These are phyloP conservation scores for Gari tellinella DNA, from an alignment of 2,888 invertebrate species.

Conservation along the genomic window DNA sequence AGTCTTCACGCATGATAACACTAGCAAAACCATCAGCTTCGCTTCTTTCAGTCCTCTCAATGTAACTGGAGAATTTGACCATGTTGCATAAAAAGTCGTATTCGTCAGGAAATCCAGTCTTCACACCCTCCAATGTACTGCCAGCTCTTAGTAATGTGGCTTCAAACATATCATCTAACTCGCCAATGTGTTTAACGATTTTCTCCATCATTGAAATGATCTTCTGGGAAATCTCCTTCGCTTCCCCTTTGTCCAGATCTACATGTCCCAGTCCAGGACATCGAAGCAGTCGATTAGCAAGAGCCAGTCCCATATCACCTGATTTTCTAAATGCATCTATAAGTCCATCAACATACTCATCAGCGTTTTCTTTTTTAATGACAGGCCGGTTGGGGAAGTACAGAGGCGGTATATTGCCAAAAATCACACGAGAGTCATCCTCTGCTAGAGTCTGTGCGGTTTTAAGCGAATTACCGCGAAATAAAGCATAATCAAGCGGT, in stretches of 20 bases:
- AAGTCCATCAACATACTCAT: conserved; percentile 25
- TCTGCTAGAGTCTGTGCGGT: no score
- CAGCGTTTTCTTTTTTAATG: conserved; percentile 10
- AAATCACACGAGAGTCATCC: conserved; percentile 12
- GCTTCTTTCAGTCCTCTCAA: conserved; percentile 16
- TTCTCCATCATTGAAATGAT: conserved; percentile 1
- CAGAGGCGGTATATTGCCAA: conserved; percentile 28
- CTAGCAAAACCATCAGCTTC: conserved; percentile 23
- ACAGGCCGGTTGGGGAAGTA: conserved; percentile 34
- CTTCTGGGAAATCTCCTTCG: not conserved
- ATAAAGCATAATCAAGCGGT: no score
- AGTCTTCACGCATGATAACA: conserved; percentile 4
- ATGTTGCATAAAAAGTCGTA: conserved; percentile 42
- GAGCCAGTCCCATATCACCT: not conserved
- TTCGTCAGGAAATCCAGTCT: conserved; percentile 43
- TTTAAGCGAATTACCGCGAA: no score
- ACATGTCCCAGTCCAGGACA: no score
- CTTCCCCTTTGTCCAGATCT: no score
- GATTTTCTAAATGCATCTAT: not conserved
- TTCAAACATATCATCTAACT: conserved; percentile 30
- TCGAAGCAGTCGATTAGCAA: no score
- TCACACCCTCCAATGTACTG: conserved; percentile 33
- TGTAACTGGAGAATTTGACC: conserved; percentile 1
- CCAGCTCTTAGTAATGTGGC: conserved; percentile 33
- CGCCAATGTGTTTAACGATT: conserved; percentile 22